These are phyloP conservation scores for Helostoma temminkii DNA, from an alignment of 2,797 vertebrate genomes.

Conservation along the genomic window DNA sequence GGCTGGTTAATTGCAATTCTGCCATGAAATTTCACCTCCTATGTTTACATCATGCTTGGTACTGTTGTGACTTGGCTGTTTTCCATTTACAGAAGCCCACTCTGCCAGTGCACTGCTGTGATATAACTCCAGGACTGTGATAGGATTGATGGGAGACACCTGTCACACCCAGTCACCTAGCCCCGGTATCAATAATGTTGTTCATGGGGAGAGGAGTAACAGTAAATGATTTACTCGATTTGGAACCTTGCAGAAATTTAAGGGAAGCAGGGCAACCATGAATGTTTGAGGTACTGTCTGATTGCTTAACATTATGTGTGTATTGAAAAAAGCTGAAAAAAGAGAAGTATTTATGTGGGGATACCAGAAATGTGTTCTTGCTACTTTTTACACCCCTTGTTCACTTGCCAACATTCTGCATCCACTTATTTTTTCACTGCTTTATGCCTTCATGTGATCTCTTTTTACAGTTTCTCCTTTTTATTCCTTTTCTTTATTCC, in stretches of 20 bases:
- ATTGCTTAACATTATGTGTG: constrained; percentile 62
- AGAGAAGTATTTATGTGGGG: constrained; percentile 32
- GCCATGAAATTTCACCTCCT: constrained; percentile 31
- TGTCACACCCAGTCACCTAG: constrained; percentile 26
- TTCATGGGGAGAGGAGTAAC: constrained; percentile 28
- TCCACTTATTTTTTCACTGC: constrained; percentile 3
- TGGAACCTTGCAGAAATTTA: constrained; percentile 27
- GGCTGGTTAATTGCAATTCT: constrained; percentile 52
- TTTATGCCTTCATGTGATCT: constrained; percentile 21
- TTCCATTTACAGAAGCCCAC: constrained; percentile 30
- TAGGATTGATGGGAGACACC: constrained; percentile 36
- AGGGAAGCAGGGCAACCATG: constrained; percentile 28
- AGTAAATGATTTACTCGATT: constrained; percentile 1
- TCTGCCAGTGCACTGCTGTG: constrained; percentile 39
- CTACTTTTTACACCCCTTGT: constrained; percentile 30
- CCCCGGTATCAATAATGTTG: constrained; percentile 30
- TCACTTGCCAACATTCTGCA: constrained; percentile 7
- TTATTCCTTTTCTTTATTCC: no score
- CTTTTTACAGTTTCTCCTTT: constrained; percentile 2
- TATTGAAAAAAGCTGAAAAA: constrained; percentile 49
- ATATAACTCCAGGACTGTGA: constrained; percentile 31
- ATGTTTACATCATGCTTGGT: no score
- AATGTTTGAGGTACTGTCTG: constrained; percentile 63
- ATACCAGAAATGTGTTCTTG: constrained; percentile 28
- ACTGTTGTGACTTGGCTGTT: constrained; percentile 69